Percentiles rank a stretch among this genome's conserved stretches.
These are phyloP conservation scores for Strigamia transsilvanica DNA, from an alignment of 2,888 invertebrate species.

Conservation along the genomic window DNA sequence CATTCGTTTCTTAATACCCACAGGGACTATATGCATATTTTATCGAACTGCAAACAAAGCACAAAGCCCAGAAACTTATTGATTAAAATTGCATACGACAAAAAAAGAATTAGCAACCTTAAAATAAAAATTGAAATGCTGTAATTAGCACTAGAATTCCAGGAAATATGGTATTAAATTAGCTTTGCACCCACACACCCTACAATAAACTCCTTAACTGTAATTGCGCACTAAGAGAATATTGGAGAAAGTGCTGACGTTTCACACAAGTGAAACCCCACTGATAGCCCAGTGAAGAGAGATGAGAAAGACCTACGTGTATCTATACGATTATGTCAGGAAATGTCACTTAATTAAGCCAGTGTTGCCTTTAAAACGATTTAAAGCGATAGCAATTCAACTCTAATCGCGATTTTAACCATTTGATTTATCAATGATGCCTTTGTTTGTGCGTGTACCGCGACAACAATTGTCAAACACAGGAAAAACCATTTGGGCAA, in stretches of 20 bases:
- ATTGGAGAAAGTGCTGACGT: constrained; percentile 19
- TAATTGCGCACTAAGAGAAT: constrained; percentile 23
- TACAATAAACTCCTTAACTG: not conserved
- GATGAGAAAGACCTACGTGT: not conserved
- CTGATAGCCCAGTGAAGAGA: not conserved
- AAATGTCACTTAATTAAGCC: not conserved
- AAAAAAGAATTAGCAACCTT: not conserved
- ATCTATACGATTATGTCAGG: not conserved
- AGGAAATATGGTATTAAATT: not conserved
- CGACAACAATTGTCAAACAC: no score
- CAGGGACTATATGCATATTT: not conserved
- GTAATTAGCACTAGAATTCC: not conserved
- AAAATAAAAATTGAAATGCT: not conserved
- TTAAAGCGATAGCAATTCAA: not conserved
- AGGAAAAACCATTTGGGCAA: no score
- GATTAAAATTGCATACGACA: not conserved
- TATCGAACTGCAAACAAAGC: not conserved
- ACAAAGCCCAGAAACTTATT: not conserved
- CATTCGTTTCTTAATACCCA: not conserved
- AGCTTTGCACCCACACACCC: not conserved
- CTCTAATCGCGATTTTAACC: no score
- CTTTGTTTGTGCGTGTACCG: no score
- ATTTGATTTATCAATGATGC: no score
- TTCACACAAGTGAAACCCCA: not conserved
- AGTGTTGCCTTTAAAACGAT: not conserved